These are phyloP conservation scores for Rhea pennata DNA, from an alignment of 2,113 vertebrate genomes.

Conservation along the genomic window DNA sequence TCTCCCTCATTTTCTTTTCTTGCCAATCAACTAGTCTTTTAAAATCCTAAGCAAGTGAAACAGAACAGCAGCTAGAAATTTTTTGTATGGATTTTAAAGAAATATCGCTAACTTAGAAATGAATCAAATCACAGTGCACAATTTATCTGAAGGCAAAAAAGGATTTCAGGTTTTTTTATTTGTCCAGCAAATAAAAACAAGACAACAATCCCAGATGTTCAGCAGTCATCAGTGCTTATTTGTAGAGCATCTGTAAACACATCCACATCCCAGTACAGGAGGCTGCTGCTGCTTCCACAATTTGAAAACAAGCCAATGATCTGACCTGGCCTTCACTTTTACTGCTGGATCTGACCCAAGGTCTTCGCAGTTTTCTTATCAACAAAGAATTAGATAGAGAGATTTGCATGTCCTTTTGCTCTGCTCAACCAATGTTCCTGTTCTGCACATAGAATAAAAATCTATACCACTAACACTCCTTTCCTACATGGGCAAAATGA, in stretches of 20 bases:
- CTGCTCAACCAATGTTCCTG: neutral
- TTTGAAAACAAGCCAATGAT: neutral
- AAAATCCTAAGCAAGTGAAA: neutral
- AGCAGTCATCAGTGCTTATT: neutral
- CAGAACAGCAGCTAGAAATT: neutral
- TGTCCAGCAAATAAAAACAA: neutral
- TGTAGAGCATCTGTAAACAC: fast-evolving
- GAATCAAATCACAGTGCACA: neutral
- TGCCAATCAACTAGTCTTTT: neutral
- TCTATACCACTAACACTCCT: neutral
- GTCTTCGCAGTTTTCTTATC: neutral
- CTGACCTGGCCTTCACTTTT: neutral
- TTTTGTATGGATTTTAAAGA: neutral
- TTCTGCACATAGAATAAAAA: neutral
- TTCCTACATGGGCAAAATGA: neutral
- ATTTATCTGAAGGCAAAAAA: fast-evolving
- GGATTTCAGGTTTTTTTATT: neutral
- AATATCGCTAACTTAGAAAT: neutral
- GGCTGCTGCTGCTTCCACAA: neutral
- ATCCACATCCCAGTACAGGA: neutral
- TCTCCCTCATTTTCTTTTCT: neutral
- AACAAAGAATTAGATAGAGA: neutral
- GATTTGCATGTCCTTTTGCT: neutral
- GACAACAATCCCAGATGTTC: neutral
- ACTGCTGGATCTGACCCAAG: neutral